Base-by-base conservation (phyloP, 2,113 vertebrate genomes). In the Scortum barcoo region DNA sequence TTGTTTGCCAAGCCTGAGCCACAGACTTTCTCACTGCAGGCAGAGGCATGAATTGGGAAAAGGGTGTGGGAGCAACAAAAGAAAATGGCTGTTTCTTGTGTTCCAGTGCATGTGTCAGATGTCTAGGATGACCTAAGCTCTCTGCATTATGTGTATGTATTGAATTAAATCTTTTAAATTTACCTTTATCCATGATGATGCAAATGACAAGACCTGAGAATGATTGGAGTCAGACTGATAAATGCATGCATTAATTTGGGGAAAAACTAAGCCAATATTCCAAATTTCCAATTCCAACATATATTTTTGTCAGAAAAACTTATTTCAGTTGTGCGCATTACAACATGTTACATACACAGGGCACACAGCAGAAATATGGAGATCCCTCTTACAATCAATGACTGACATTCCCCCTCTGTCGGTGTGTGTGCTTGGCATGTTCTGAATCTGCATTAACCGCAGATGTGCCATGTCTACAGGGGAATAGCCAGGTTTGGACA, bases 1-100 rank as follows among this genome's bases (percentile, higher is more conserved):
- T 53, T 96, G 94, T 95, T 93, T 93, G 92, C 93, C 82, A 90
- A 94, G 94, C 94, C 92, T 93, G 92, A 3, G 63, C 92, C 92
- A 16, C 48, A 2, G 1, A 20, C 5, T 20, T 72, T 69, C 77
- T 69, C 53, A 4, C 40, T 68, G 26, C 30, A 62, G 44, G 53
- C 38, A 48, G 16, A 66, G 65, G 57, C 9, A 17, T 28, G 26
- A 38, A 51, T 13, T 58, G 38, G 30, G 14, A 42, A 42, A 53
- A 70, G 30, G 63, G 61, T 36, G n/a, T 26, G 33, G 30, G 30
- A 30, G 78, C 38, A 80, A 76, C 69, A 88, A 74, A 81, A 71
- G 72, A 83, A 89, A 83, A 87, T 83, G 75, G 62, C 72, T 72
- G 60, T 74, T 70, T 44, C 30, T 61, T 50, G 10, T 71, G 5